Percentiles rank a stretch among this genome's conserved stretches.
Conservation (phyloP, 2,797 vertebrate genomes). For the Anguilla marmorata region DNA sequence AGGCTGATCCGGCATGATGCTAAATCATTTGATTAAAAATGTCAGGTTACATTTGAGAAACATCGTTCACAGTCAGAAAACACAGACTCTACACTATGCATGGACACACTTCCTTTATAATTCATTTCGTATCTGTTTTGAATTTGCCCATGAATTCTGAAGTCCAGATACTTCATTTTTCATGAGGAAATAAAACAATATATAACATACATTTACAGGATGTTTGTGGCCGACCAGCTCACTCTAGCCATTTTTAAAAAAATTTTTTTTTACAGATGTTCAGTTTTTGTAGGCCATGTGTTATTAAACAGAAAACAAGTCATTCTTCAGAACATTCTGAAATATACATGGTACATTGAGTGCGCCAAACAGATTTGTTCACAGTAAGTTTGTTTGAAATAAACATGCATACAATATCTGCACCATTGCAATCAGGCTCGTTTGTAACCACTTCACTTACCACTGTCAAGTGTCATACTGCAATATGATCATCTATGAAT, state of each 20-base stretch:
- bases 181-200: background rate
- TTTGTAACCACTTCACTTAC: too few relatives aligned
- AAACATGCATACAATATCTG: too few relatives aligned
- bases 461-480: too few relatives aligned
- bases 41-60: constrained; percentile 70
- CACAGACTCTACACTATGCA: background rate
- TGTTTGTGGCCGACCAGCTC: background rate
- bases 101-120: background rate
- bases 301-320: background rate
- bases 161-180: background rate
- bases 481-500: too few relatives aligned
- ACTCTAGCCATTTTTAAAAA: background rate
- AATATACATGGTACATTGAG: background rate
- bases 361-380: background rate
- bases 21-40: constrained; percentile 73
- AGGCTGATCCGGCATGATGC: constrained; percentile 67
- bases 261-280: background rate
- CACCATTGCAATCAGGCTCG: too few relatives aligned
- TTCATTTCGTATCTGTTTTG: constrained; percentile 30
- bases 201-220: background rate
- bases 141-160: constrained; percentile 28
- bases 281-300: background rate
- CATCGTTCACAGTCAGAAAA: constrained; percentile 56
- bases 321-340: background rate
- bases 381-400: too few relatives aligned